Conservation (phyloP, 2,113 vertebrate species). For the Pomatostomus ruficeps region DNA sequence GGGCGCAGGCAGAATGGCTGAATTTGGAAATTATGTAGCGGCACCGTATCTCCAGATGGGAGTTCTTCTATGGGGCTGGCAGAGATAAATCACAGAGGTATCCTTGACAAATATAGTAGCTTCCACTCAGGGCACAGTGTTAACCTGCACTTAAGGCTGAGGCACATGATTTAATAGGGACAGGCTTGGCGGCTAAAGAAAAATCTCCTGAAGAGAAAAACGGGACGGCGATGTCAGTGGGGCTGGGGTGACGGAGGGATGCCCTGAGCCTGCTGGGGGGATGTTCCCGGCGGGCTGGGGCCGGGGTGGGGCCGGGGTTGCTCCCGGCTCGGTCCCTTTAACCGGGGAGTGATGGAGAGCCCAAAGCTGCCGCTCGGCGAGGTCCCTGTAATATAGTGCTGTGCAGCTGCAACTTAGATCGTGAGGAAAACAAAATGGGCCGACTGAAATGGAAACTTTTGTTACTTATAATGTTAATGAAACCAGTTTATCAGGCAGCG, state of each 20-base stretch:
- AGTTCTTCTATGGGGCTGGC: neutral
- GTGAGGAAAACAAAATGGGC: constrained; percentile 63
- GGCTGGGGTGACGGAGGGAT: neutral
- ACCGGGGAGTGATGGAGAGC: constrained; percentile 44
- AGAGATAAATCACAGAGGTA: constrained; percentile 11
- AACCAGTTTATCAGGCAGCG: constrained; percentile 74
- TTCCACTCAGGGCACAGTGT: constrained; percentile 32
- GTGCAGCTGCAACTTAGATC: constrained; percentile 71
- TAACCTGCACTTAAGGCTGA: constrained; percentile 59
- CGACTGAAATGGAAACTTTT: constrained; percentile 75
- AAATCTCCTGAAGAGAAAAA: neutral
- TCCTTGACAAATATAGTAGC: constrained; percentile 44
- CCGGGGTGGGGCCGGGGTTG: no score
- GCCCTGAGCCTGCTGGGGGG: neutral
- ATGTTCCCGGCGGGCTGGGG: rapidly evolving
- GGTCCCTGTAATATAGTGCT: constrained; percentile 58
- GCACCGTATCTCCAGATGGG: neutral
- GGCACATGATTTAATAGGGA: constrained; percentile 45
- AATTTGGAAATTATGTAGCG: neutral
- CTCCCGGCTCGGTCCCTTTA: constrained; percentile 46
- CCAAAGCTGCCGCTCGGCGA: constrained; percentile 3
- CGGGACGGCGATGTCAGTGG: neutral
- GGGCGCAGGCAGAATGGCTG: neutral
- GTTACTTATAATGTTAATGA: constrained; percentile 77
- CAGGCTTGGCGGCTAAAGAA: neutral